Evolutionary conservation across 92 coral and sea anemone species (phyloP), one percentile per base, ranked within the genome.

Genomic region (Phymanthus crucifer): DNA sequence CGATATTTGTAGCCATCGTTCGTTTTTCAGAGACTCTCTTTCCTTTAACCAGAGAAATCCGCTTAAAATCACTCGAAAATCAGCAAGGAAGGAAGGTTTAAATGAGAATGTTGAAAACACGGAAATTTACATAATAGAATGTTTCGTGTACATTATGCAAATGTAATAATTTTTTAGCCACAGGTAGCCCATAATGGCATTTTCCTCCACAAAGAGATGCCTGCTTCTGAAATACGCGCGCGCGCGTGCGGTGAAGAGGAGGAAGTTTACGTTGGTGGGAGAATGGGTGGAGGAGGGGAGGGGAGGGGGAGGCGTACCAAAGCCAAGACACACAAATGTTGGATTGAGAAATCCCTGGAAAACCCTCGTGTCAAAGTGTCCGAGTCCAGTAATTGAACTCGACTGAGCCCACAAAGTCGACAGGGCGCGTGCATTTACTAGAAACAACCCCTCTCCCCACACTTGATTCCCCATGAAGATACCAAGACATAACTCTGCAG

Each of bases 1-100:
- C 27, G 23, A 37, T 23, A 77, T 36, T 61, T 50, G 34, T 64
- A 16, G 81, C 81, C 58, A 77, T 77, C 72, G 23, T 38, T 76
- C 29, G 24, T 0, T 10, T 19, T 21, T 54, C 21, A 29, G 6
- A 21, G 23, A 5, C 3, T 9, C 24, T 29, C 17, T 29, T 54
- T 17, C 12, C 9, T 24, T 27, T n/a, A 2, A 27, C 8, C 8
- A 61, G 5, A 27, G 19, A 24, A n/a, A 10, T 27, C 2, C 29
- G 2, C 23, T 4, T 29, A 61, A 61, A 61, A 24, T 29, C 68
- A 24, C 34, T 27, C 34, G 9, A 24, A 61, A 61, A 27, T 11
- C 34, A 61, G 27, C 34, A 27, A 61, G 68, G 29, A 54, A 54
- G 64, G 64, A 54, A 54, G 64, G 11, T 54, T 54, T 21, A 19